Evolutionary conservation across 37 sponge, comb jelly and placozoan species (phyloP), one percentile per base, ranked within the genome.

Genomic region (Haliclona indistincta): DNA sequence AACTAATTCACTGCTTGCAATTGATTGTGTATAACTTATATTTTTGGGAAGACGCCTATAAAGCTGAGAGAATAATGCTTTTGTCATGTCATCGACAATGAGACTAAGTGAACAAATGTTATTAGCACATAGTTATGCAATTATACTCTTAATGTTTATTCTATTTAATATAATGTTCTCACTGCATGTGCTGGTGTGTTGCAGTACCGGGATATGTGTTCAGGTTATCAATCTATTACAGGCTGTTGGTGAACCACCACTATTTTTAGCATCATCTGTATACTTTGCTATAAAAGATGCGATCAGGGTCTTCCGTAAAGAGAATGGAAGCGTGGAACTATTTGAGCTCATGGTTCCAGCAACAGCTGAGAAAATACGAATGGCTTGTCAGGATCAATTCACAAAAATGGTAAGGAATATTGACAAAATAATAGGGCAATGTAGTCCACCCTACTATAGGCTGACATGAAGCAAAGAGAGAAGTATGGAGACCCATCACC

Each of bases 221-320:
- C n/a, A n/a, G n/a, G n/a, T n/a, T n/a, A n/a, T n/a, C n/a, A n/a
- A n/a, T n/a, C n/a, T n/a, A n/a, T n/a, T 58, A 11, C 79, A 87
- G 89, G 93, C 85, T 49, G 89, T 92, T 29, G 93, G 93, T 15
- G 95, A 94, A 45, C 95, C 95, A 17, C 95, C 95, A n/a, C 64
- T 94, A 71, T 90, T 94, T 74, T 67, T 94, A 53, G 95, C 82
- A 23, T 63, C 88, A 32, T 74, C 77, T 75, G 95, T 94, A 17
- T 80, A 87, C 53, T 90, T 90, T 80, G 95, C 91, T 47, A 83
- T 94, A 56, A 73, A 78, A 53, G 91, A 90, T 62, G 95, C 95
- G 11, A 79, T 94, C 2, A 42, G 55, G 7, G 64, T 78, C 32
- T 74, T 77, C 8, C 44, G 93, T 55, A 26, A 0, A 64, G 81